Base-by-base conservation (phyloP, 2,888 invertebrate genomes). In the Nemotelus pantherinus region DNA sequence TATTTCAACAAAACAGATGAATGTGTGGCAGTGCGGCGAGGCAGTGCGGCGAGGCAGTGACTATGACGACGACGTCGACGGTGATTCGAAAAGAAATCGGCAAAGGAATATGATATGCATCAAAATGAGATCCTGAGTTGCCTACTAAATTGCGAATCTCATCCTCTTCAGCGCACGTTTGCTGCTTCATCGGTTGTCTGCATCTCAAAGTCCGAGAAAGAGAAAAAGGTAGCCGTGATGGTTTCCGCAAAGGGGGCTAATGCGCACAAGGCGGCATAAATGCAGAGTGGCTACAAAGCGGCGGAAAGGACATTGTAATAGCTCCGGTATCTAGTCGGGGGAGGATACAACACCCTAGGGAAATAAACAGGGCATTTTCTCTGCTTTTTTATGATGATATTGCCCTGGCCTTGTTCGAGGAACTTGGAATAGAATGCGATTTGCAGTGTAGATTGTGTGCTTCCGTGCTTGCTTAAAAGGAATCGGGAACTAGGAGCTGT, bases 361-460 rank as follows among this genome's bases (percentile, higher is more conserved):
- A 79, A 79, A 79, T 79, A 79, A 77, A 71, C 76, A 55, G 77
- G 55, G 63, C 76, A 79, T 79, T 71, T 75, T 58, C 74, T 60
- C 58, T 77, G 67, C 76, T 70, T 76, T 77, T 79, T 79, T 79
- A 79, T 79, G 79, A 79, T 79, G 77, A 79, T 79, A 70, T 79
- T 76, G 75, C 71, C 67, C 10, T 77, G 65, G 50, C 50, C 53
- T 60, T 10, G 53, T 55, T 44, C 41, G 43, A 43, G 47, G 9
- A 25, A 55, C 41, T 41, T 55, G 47, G 53, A 4, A 9, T 10
- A 70, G 43, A n/a, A 43, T 70, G 55, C 70, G 55, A 53, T 70
- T 47, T 55, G 55, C 50, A 68, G 39, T 68, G 10, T 70, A 47
- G 44, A 70, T 70, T 39, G 55, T 41, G 7, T 70, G 43, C 70